Percentiles rank a stretch among this genome's conserved stretches.
Evolutionary conservation across 1,140 invertebrate genomes (phyloP).

Genomic region (Episyrphus balteatus): DNA sequence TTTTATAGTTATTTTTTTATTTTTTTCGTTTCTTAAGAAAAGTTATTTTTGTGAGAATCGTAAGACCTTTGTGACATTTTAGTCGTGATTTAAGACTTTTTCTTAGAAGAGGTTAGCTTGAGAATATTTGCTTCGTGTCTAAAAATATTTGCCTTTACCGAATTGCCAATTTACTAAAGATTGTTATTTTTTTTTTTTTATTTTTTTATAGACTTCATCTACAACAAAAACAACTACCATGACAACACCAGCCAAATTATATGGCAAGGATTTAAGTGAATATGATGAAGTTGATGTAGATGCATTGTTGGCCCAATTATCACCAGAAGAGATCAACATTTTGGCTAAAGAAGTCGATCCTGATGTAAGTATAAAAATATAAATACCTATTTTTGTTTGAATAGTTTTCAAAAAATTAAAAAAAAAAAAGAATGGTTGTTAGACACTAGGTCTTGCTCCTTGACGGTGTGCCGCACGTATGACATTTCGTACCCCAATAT

Average conservation of each 20-base stretch:
- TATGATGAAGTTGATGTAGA: slow-evolving; percentile 97
- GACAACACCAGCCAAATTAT: slow-evolving; percentile 79
- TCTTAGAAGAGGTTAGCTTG: too few relatives aligned
- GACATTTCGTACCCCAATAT: not conserved
- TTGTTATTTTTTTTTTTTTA: slow-evolving; percentile 8
- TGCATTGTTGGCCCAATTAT: slow-evolving; percentile 84
- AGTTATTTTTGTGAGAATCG: too few relatives aligned
- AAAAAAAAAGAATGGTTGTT: too few relatives aligned
- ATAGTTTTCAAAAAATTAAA: too few relatives aligned
- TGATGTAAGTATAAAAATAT: slow-evolving; percentile 66
- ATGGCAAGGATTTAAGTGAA: slow-evolving; percentile 83
- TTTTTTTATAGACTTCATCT: slow-evolving; percentile 60
- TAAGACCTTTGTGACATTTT: too few relatives aligned
- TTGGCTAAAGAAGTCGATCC: slow-evolving; percentile 98
- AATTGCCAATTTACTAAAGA: not conserved
- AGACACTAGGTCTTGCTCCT: not conserved
- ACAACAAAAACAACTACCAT: slow-evolving; percentile 76
- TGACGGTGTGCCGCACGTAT: not conserved
- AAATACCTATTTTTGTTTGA: too few relatives aligned
- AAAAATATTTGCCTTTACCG: too few relatives aligned
- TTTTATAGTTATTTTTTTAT: too few relatives aligned
- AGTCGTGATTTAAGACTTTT: too few relatives aligned
- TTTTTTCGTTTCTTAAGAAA: too few relatives aligned
- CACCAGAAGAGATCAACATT: slow-evolving; percentile 92
- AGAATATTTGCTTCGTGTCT: too few relatives aligned